A percentile compares a stretch with the other conserved stretches of the same genome.
phyloP scores from a whole-genome alignment of 2,888 invertebrate genomes.

The Synergus itoensis region DNA sequence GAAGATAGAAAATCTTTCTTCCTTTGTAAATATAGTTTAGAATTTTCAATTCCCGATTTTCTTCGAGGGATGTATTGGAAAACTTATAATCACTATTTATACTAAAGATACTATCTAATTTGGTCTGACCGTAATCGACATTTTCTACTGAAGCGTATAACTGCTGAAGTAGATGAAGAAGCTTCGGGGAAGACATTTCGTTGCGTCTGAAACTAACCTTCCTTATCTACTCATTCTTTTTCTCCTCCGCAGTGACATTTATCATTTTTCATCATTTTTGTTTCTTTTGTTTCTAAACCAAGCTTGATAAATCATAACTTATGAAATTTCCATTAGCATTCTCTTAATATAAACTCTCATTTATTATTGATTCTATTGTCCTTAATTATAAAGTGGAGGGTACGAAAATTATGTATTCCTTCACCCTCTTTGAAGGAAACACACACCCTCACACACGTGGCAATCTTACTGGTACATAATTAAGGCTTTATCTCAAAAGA shows the following conservation, averaged over 20 bases:
- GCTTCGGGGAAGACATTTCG: not conserved
- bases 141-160: not conserved
- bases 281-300: not conserved
- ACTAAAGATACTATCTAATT: not conserved
- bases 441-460: too few species aligned
- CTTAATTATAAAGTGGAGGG: too few species aligned
- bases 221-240: not conserved
- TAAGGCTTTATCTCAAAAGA: too few species aligned
- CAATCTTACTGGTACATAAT: too few species aligned
- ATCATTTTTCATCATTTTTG: not conserved
- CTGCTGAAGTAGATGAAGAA: not conserved
- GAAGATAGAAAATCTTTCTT: too few species aligned
- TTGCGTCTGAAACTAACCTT: not conserved
- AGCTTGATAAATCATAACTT: not conserved
- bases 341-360: not conserved
- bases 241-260: not conserved
- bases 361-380: not conserved
- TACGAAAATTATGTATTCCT: too few species aligned
- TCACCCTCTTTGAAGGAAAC: too few species aligned
- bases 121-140: conserved; percentile 35
- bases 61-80: not conserved
- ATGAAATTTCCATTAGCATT: not conserved
- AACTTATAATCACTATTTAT: not conserved
- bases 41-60: not conserved
- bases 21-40: not conserved